Base-by-base conservation (phyloP, 2,888 invertebrate genomes). In the Xanthostigma xanthostigma region DNA sequence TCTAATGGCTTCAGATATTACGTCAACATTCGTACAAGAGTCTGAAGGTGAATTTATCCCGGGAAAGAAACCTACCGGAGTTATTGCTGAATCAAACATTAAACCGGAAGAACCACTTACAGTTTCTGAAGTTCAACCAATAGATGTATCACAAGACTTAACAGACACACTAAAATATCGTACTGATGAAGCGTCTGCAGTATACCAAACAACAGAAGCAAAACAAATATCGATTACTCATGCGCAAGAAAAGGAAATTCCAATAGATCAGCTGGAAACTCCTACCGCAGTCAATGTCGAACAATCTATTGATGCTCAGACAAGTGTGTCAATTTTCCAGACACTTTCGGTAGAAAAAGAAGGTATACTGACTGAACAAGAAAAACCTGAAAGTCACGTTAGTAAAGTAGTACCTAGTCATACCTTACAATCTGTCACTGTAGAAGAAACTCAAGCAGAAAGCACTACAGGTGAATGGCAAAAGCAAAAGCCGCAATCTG, bases 341-440 rank as follows among this genome's bases (percentile, higher is more conserved):
- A 76, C 75, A 0, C 75, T 80, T 58, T 63, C 69, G 0, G 70
- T 76, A 36, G 86, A 88, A 64, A 75, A 72, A 53, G 87, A 86
- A 67, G 71, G 70, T 33, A 63, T 69, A 35, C 65, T 85, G 13
- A 57, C 58, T 51, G 55, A 51, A n/a, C 68, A 69, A 50, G 72
- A 73, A 52, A 57, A 71, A 46, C 75, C 75, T 3, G 75, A 75
- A 55, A 63, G 65, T 41, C 72, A 74, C 51, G 69, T 64, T 56
- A 68, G 72, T 6, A 75, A 74, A 64, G 50, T 64, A 27, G 64
- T 68, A 8, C 67, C 73, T 6, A 63, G 70, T 3, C 70, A 70
- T 55, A 64, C 73, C 2, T 61, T 79, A 1, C 67, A 75, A 40
- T 74, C 76, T 1, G 65, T 75, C 43, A 63, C 75, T 51, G 68